phyloP scores from a whole-genome alignment of 2,888 invertebrate species.

The Anticlea derivata region DNA sequence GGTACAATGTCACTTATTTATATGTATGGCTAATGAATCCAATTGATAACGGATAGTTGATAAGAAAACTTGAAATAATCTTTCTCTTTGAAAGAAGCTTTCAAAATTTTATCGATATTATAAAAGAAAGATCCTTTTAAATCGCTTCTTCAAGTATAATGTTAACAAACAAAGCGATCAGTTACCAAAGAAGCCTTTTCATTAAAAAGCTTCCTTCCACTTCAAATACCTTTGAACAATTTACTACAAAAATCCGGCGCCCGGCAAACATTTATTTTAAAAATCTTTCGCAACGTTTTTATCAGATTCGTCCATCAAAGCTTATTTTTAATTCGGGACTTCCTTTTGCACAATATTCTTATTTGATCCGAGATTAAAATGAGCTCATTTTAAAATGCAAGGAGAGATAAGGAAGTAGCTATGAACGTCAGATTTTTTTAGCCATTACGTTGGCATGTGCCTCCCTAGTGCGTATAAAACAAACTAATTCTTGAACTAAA shows the following conservation, averaged over 20 bases:
- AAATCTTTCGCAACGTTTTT: constrained; percentile 7
- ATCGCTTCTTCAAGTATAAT: background rate
- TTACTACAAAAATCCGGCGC: constrained; percentile 1
- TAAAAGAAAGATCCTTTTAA: background rate
- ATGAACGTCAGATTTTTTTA: background rate
- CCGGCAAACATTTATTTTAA: constrained; percentile 7
- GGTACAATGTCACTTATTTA: too few relatives aligned
- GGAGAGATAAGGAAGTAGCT: constrained; percentile 8
- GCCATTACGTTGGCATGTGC: too few relatives aligned
- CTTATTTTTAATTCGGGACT: constrained; percentile 14
- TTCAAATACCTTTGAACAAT: constrained; percentile 5
- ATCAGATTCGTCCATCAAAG: constrained; percentile 23
- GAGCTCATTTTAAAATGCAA: constrained; percentile 15
- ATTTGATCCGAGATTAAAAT: constrained; percentile 20
- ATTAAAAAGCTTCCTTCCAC: background rate
- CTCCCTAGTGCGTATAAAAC: too few relatives aligned
- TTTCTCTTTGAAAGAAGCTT: too few relatives aligned
- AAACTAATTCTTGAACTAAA: background rate
- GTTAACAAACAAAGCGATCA: constrained; percentile 5
- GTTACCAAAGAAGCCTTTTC: constrained; percentile 5
- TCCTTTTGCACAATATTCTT: constrained; percentile 20
- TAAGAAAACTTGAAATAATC: too few relatives aligned
- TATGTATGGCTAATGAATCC: too few relatives aligned
- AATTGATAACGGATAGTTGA: too few relatives aligned
- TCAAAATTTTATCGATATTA: background rate